Conservation (phyloP, 2,888 invertebrate genomes). For the Drosophila incognita region DNA sequence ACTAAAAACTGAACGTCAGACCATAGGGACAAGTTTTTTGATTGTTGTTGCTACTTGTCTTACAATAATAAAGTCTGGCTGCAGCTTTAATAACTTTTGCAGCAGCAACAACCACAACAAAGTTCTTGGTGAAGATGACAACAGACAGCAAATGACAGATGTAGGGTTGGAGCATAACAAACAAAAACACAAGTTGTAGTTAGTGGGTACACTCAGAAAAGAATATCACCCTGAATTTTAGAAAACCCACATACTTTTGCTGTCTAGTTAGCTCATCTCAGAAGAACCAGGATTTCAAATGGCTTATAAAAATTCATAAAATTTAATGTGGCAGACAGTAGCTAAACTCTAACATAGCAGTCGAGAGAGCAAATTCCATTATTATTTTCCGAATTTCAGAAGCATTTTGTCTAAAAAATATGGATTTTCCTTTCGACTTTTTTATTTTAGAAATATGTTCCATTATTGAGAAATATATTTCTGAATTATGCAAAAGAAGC, state of each 20-base stretch:
- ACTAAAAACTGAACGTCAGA: constrained; percentile 34
- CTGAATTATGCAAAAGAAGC: not conserved
- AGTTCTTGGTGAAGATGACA: constrained; percentile 54
- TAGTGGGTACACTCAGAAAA: not conserved
- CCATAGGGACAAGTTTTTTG: constrained; percentile 49
- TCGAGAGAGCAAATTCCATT: not conserved
- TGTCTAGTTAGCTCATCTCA: not conserved
- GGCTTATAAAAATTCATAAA: not conserved
- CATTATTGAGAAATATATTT: not conserved
- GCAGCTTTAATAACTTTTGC: constrained; percentile 73
- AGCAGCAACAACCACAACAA: constrained; percentile 52
- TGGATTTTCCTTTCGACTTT: not conserved
- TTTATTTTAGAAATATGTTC: not conserved
- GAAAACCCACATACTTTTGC: too few species aligned
- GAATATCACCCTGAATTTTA: not conserved
- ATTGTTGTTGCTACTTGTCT: constrained; percentile 57
- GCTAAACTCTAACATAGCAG: not conserved
- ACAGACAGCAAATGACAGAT: constrained; percentile 8
- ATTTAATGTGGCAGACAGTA: not conserved
- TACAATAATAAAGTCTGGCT: constrained; percentile 75
- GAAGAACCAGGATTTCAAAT: not conserved
- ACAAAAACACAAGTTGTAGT: constrained; percentile 23
- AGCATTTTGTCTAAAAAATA: not conserved
- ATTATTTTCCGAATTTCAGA: not conserved
- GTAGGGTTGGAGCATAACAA: constrained; percentile 10